A percentile compares a stretch with the other conserved stretches of the same genome.
Conservation (phyloP, 2,888 invertebrate genomes). For the Azorinus chamasolen region DNA sequence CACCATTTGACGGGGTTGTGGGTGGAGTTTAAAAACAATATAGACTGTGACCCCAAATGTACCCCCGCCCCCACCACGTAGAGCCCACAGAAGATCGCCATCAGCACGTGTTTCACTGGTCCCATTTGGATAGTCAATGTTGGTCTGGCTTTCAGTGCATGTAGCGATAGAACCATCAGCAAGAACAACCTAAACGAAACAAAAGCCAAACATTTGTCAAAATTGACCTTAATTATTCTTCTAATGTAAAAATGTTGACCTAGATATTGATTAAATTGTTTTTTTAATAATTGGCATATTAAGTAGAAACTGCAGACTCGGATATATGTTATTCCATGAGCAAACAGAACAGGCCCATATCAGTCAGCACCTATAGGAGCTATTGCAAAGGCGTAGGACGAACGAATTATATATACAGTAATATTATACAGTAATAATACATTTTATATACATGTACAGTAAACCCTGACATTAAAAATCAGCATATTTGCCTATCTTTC, state of each 20-base stretch:
- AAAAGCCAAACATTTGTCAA: too few relatives aligned
- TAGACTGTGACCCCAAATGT: constrained; percentile 61
- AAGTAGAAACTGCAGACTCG: too few relatives aligned
- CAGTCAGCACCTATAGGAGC: too few relatives aligned
- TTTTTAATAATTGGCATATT: too few relatives aligned
- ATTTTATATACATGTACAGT: too few relatives aligned
- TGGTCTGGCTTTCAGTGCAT: constrained; percentile 30
- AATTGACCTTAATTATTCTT: background rate
- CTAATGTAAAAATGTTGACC: background rate
- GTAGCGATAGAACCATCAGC: constrained; percentile 55
- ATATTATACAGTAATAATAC: too few relatives aligned
- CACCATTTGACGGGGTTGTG: constrained; percentile 38
- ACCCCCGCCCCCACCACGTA: constrained; percentile 69
- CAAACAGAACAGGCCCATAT: too few relatives aligned
- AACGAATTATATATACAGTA: too few relatives aligned
- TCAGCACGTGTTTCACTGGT: constrained; percentile 9
- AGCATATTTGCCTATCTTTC: too few relatives aligned
- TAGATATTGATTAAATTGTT: background rate
- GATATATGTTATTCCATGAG: too few relatives aligned
- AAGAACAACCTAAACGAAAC: constrained; percentile 42
- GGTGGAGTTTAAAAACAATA: constrained; percentile 56
- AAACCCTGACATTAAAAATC: too few relatives aligned
- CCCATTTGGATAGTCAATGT: constrained; percentile 15
- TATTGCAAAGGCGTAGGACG: too few relatives aligned
- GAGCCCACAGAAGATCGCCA: constrained; percentile 68